A percentile compares a stretch with the other conserved stretches of the same genome.
Evolutionary conservation across 2,113 vertebrate species (phyloP).

Genomic region (Passer montanus): DNA sequence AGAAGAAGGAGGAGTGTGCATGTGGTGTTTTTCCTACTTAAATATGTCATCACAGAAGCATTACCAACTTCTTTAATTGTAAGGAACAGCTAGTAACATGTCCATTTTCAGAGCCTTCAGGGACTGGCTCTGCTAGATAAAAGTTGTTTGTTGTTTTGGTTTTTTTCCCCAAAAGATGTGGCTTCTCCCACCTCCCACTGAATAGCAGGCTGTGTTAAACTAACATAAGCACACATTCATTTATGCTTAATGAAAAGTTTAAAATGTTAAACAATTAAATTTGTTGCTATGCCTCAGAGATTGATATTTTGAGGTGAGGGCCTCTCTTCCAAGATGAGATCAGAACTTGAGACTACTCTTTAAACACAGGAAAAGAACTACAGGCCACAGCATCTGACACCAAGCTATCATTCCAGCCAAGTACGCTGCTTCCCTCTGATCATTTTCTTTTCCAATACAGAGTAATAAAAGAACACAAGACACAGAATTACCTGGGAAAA

Average conservation of each 20-base stretch:
- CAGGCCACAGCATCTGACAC: background rate
- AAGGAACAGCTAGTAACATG: background rate
- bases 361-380: background rate
- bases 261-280: background rate
- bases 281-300: background rate
- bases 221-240: background rate
- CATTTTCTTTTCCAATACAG: background rate
- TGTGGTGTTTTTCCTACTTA: fast-evolving
- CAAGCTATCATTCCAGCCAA: background rate
- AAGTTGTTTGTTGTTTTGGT: background rate
- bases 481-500: background rate
- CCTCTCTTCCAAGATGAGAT: background rate
- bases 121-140: background rate
- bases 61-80: background rate
- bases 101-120: background rate
- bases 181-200: background rate
- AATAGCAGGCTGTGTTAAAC: background rate
- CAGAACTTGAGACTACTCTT: background rate
- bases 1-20: fast-evolving
- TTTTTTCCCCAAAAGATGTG: background rate
- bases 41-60: background rate
- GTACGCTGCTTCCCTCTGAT: background rate
- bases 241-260: background rate
- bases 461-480: background rate
- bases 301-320: background rate